Evolutionary conservation across 2,888 invertebrate species (phyloP).

Genomic region (Orthosia gothica): DNA sequence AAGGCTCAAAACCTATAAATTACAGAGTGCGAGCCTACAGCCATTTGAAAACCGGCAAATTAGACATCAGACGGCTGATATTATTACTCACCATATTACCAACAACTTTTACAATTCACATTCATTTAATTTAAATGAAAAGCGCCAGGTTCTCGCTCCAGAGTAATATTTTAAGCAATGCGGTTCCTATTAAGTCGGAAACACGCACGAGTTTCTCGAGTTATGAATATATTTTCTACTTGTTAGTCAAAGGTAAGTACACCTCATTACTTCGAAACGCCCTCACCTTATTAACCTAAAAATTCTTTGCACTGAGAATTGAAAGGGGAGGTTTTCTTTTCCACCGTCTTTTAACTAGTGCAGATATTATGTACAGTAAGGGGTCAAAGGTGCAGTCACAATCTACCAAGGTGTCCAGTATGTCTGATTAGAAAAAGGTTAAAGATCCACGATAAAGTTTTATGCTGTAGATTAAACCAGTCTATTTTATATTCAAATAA

Average conservation of each 20-base stretch:
- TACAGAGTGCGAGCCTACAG: neutral
- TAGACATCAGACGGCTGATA: neutral
- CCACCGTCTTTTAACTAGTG: neutral
- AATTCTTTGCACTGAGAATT: slow-evolving; percentile 33
- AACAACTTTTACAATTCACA: slow-evolving; percentile 26
- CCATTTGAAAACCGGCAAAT: neutral
- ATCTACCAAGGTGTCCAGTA: neutral
- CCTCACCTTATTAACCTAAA: slow-evolving; percentile 35
- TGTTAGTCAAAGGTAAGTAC: slow-evolving; percentile 65
- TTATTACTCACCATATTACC: slow-evolving; percentile 9
- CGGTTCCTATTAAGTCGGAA: slow-evolving; percentile 36
- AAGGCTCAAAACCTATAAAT: neutral
- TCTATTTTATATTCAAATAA: too few species aligned
- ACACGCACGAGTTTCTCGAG: slow-evolving; percentile 33
- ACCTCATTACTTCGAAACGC: slow-evolving; percentile 59
- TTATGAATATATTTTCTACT: slow-evolving; percentile 63
- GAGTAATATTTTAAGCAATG: slow-evolving; percentile 38
- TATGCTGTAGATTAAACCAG: too few species aligned
- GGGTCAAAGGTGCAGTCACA: neutral
- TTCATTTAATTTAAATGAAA: slow-evolving; percentile 44
- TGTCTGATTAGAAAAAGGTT: too few species aligned
- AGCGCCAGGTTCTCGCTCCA: slow-evolving; percentile 3
- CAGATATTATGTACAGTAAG: neutral
- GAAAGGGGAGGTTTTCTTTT: slow-evolving; percentile 21
- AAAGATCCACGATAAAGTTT: too few species aligned